These are phyloP conservation scores for Carassius gibelio DNA, from an alignment of 2,113 vertebrate genomes.

Conservation along the genomic window DNA sequence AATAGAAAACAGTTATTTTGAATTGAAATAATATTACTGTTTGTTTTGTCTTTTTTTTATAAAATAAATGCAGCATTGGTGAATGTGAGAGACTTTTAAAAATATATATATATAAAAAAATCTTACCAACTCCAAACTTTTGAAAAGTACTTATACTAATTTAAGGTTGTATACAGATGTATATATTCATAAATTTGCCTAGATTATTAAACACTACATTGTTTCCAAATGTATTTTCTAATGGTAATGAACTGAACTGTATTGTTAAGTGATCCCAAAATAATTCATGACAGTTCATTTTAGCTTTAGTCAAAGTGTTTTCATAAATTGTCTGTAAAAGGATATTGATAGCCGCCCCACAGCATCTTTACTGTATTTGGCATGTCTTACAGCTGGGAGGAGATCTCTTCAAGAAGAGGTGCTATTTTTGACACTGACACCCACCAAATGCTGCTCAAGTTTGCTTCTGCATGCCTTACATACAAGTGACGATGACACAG, in stretches of 20 bases:
- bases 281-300: not conserved
- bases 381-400: slow-evolving; percentile 28
- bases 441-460: slow-evolving; percentile 43
- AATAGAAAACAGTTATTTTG: not conserved
- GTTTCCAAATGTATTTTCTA: not conserved
- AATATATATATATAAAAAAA: not conserved
- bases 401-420: slow-evolving; percentile 42
- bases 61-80: not conserved
- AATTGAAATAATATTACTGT: not conserved
- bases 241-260: not conserved
- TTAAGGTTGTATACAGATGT: not conserved
- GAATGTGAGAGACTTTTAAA: not conserved
- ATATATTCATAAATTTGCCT: not conserved
- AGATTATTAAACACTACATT: not conserved
- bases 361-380: slow-evolving; percentile 57
- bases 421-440: slow-evolving; percentile 53
- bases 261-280: not conserved
- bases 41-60: not conserved
- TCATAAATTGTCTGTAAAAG: slow-evolving; percentile 50
- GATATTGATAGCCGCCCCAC: slow-evolving; percentile 39
- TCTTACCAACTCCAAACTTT: not conserved
- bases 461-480: slow-evolving; percentile 41
- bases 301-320: not conserved
- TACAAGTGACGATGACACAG: slow-evolving; percentile 42
- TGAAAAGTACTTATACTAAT: not conserved